Evolutionary conservation across 2,113 vertebrate genomes (phyloP).

Genomic region (Tautogolabrus adspersus): DNA sequence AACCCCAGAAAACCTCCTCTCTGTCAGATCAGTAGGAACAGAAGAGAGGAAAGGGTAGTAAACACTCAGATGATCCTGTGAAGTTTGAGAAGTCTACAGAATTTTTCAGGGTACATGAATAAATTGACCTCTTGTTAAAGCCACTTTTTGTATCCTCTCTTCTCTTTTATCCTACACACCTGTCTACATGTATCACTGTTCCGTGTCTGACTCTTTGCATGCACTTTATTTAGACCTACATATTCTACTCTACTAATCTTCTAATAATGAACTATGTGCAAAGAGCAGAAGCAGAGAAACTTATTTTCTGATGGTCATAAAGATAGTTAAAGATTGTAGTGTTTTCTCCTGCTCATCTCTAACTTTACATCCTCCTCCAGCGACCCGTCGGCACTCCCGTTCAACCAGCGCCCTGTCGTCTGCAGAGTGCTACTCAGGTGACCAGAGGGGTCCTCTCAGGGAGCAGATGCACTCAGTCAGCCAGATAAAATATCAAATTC

Average conservation of each 20-base stretch:
- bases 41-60: background rate
- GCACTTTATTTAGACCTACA: slow-evolving; percentile 3
- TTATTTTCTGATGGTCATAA: background rate
- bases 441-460: slow-evolving; percentile 64
- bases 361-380: slow-evolving; percentile 78
- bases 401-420: slow-evolving; percentile 93
- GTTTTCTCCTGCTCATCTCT: slow-evolving; percentile 12
- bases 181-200: background rate
- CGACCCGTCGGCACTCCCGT: slow-evolving; percentile 91
- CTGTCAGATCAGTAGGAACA: background rate
- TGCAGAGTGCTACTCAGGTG: slow-evolving; percentile 93
- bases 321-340: background rate
- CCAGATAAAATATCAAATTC: background rate
- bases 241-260: slow-evolving; percentile 20
- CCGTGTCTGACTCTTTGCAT: slow-evolving; percentile 18
- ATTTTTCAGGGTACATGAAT: too few species aligned
- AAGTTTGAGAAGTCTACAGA: too few species aligned
- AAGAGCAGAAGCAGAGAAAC: background rate
- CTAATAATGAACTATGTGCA: background rate
- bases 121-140: too few species aligned
- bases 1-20: background rate
- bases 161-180: background rate
- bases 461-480: background rate
- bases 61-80: too few species aligned
- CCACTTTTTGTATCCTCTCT: too few species aligned